Evolutionary conservation across 2,888 invertebrate genomes (phyloP).

Genomic region (Oscheius sp.): DNA sequence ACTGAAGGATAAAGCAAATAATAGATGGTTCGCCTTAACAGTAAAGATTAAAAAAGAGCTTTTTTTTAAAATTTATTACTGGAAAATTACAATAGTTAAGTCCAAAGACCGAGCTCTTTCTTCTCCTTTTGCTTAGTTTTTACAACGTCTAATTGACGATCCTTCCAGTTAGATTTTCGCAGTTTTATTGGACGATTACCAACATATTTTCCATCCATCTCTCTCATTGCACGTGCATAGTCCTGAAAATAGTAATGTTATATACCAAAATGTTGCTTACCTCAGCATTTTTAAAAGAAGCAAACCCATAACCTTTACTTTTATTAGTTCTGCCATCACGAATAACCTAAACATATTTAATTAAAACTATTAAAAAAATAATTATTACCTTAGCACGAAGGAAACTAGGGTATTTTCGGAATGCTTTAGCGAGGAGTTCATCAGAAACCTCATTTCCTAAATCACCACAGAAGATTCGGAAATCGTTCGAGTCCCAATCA

Average conservation of each 20-base stretch:
- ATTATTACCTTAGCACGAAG: conserved; percentile 82
- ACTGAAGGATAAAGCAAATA: neutral
- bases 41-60: neutral
- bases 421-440: conserved; percentile 92
- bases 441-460: conserved; percentile 98
- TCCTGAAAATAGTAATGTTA: conserved; percentile 75
- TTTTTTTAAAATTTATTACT: too few relatives aligned
- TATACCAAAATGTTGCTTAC: conserved; percentile 33
- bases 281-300: conserved; percentile 82
- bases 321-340: conserved; percentile 95
- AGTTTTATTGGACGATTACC: conserved; percentile 97
- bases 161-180: conserved; percentile 94
- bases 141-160: conserved; percentile 82
- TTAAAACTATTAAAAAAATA: neutral
- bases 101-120: conserved; percentile 77
- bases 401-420: conserved; percentile 85
- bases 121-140: conserved; percentile 96
- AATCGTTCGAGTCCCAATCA: conserved; percentile 97
- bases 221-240: conserved; percentile 97
- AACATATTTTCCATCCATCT: conserved; percentile 99
- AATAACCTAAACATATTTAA: conserved; percentile 77
- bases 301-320: conserved; percentile 97
- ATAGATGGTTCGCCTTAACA: neutral
- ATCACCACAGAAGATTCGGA: conserved; percentile 98
- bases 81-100: neutral